These are phyloP conservation scores for Neodiprion lecontei DNA, from an alignment of 1,140 invertebrate species.

Conservation along the genomic window DNA sequence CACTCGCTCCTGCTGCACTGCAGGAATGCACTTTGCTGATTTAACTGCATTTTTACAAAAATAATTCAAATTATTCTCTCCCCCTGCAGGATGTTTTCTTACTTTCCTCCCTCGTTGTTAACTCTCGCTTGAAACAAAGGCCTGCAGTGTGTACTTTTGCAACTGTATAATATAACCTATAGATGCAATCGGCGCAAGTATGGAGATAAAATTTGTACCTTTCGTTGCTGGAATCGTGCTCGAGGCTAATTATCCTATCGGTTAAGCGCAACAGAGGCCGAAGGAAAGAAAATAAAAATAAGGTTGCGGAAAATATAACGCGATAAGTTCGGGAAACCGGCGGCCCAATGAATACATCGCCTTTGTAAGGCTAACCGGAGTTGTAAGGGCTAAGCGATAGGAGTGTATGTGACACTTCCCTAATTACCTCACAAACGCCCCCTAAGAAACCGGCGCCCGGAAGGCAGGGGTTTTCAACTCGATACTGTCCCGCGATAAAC, in stretches of 20 bases:
- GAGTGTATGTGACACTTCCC: slow-evolving; percentile 54
- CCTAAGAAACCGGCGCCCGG: slow-evolving; percentile 44
- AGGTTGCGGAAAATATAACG: not conserved
- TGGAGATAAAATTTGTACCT: no score
- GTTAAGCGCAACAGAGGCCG: no score
- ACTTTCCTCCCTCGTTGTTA: not conserved
- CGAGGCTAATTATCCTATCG: no score
- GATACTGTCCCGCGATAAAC: no score
- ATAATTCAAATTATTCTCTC: not conserved
- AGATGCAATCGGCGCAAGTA: no score
- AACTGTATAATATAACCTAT: not conserved
- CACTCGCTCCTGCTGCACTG: not conserved
- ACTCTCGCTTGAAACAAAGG: not conserved
- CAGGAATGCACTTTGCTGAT: not conserved
- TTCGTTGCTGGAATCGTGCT: no score
- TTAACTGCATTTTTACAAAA: not conserved
- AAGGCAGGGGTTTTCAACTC: not conserved
- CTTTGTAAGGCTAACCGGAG: not conserved
- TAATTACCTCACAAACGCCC: slow-evolving; percentile 49
- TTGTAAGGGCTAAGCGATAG: slow-evolving; percentile 24
- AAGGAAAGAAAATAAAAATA: not conserved
- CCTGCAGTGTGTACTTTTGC: not conserved
- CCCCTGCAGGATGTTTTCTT: no score
- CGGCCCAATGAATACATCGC: not conserved
- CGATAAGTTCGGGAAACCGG: no score